Conservation (phyloP, 2,888 invertebrate genomes). For the Tiliacea aurago region DNA sequence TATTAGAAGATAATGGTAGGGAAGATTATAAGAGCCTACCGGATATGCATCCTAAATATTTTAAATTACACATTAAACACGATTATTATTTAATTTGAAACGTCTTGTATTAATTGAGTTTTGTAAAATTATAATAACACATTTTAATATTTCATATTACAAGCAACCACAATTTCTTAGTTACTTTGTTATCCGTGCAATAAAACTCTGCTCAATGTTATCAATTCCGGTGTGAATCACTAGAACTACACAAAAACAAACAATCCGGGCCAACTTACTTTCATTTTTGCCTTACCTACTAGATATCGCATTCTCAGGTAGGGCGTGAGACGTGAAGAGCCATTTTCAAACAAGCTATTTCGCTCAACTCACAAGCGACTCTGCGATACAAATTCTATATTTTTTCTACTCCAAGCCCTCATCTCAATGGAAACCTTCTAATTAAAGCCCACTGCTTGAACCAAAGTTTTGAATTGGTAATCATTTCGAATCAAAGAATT, state of each 20-base stretch:
- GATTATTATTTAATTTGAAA: background rate
- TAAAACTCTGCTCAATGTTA: background rate
- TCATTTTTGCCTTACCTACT: background rate
- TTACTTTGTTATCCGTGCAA: background rate
- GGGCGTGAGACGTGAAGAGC: constrained; percentile 32
- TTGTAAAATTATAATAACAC: background rate
- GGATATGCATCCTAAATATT: no score
- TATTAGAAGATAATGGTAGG: no score
- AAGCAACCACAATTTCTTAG: background rate
- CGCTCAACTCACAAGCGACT: constrained; percentile 47
- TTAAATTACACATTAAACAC: background rate
- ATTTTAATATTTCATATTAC: background rate
- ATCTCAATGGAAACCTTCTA: constrained; percentile 79
- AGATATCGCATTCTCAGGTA: constrained; percentile 22
- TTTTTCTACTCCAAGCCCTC: constrained; percentile 62
- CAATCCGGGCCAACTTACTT: background rate
- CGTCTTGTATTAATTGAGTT: background rate
- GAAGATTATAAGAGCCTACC: no score
- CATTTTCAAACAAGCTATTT: constrained; percentile 44
- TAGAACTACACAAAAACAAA: constrained; percentile 1
- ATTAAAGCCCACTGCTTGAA: constrained; percentile 82
- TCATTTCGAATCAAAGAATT: constrained; percentile 86
- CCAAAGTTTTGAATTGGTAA: constrained; percentile 87
- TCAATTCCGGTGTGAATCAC: background rate
- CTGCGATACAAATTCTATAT: constrained; percentile 72